A percentile compares a stretch with the other conserved stretches of the same genome.
These are phyloP conservation scores for Atrina japonica DNA, from an alignment of 2,888 invertebrate species.

Conservation along the genomic window DNA sequence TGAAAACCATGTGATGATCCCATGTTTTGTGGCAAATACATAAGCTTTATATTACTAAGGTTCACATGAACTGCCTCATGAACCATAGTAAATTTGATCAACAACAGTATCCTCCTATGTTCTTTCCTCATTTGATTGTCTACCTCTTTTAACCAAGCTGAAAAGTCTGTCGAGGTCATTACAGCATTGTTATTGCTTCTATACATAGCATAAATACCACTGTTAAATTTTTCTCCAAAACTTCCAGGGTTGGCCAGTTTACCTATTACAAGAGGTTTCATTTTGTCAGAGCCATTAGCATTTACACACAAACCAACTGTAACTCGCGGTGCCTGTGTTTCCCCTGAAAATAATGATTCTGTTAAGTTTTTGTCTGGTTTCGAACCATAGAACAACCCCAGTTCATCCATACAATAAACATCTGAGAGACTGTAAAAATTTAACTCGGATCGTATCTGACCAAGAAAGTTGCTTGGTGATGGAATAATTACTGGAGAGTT, in stretches of 20 bases:
- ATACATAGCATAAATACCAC: constrained; percentile 10
- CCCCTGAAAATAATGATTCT: no score
- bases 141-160: constrained; percentile 15
- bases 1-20: not conserved
- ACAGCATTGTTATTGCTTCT: not conserved
- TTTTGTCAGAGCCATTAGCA: constrained; percentile 28
- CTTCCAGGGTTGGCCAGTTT: constrained; percentile 9
- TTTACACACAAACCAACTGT: constrained; percentile 32
- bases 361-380: constrained; percentile 22
- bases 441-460: constrained; percentile 4
- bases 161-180: not conserved
- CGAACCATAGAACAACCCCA: constrained; percentile 24
- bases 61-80: constrained; percentile 22
- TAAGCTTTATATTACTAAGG: constrained; percentile 9
- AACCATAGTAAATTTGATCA: constrained; percentile 10
- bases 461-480: constrained; percentile 8
- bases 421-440: constrained; percentile 15
- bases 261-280: constrained; percentile 26
- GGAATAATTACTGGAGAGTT: constrained; percentile 10
- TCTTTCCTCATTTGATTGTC: constrained; percentile 11
- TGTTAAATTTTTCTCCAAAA: constrained; percentile 13
- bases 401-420: constrained; percentile 23
- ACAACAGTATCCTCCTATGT: constrained; percentile 6
- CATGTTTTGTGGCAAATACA: constrained; percentile 12
- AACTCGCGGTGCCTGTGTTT: constrained; percentile 7